Conservation (phyloP, 2,113 vertebrate genomes). For the Dolichallabes microphthalmus region DNA sequence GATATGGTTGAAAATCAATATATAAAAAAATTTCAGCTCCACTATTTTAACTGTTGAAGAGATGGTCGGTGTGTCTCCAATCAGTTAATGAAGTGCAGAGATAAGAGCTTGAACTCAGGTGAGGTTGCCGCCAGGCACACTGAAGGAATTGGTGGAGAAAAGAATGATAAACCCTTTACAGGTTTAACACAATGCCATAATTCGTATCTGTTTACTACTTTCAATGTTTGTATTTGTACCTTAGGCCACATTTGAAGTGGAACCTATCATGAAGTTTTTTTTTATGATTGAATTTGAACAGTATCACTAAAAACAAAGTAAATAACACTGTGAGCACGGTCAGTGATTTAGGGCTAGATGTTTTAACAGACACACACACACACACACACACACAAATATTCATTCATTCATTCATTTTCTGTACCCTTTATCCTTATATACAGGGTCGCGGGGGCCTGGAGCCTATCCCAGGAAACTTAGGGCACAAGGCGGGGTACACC, state of each 20-base stretch:
- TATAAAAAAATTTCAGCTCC: not conserved
- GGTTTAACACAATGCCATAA: not conserved
- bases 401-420: too few relatives aligned
- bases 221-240: not conserved
- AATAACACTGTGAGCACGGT: not conserved
- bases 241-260: not conserved
- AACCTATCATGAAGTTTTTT: not conserved
- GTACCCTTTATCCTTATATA: too few relatives aligned
- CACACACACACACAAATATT: too few relatives aligned
- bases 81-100: not conserved
- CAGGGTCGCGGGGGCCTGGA: too few relatives aligned
- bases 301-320: not conserved
- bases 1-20: too few relatives aligned
- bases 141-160: too few relatives aligned
- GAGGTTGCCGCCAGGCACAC: too few relatives aligned
- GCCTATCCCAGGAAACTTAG: too few relatives aligned
- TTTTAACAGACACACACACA: too few relatives aligned
- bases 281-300: not conserved
- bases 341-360: too few relatives aligned
- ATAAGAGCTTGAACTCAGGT: not conserved
- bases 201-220: not conserved
- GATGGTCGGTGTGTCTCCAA: too few relatives aligned
- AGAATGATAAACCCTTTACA: not conserved
- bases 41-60: not conserved
- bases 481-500: too few relatives aligned